phyloP scores from a whole-genome alignment of 2,113 vertebrate species.

The Prionailurus viverrinus region DNA sequence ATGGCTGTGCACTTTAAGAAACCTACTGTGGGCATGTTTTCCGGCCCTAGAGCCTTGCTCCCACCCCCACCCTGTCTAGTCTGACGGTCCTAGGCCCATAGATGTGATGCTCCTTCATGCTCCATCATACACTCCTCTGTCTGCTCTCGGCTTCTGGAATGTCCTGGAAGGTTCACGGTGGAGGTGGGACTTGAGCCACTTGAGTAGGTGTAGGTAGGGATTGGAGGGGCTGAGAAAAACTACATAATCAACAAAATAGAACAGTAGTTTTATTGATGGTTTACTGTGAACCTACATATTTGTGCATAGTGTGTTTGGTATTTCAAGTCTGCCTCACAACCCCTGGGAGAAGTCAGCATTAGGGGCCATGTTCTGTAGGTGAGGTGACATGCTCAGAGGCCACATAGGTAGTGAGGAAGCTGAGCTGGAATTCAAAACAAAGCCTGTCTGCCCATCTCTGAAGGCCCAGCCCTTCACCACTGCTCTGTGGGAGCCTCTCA shows the following conservation, averaged over 20 bases:
- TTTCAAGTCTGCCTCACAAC: neutral
- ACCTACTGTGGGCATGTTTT: neutral
- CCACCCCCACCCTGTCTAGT: neutral
- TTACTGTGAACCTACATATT: neutral
- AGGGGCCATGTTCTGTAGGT: neutral
- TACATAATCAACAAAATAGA: neutral
- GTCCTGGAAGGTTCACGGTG: neutral
- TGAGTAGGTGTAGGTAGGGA: neutral
- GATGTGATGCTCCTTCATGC: neutral
- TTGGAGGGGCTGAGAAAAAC: neutral
- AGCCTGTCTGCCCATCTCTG: neutral
- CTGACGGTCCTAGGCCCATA: neutral
- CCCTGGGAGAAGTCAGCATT: neutral
- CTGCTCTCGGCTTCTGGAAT: constrained; percentile 17
- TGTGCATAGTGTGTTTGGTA: neutral
- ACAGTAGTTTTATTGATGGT: neutral
- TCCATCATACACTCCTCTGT: neutral
- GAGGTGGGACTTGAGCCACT: neutral
- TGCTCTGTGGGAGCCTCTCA: too few species aligned
- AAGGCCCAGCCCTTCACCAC: neutral
- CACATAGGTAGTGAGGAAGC: neutral
- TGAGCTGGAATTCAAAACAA: neutral
- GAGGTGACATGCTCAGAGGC: neutral
- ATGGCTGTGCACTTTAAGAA: neutral
- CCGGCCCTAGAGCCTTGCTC: neutral